phyloP scores from a whole-genome alignment of 2,888 invertebrate genomes.

The Ecliptopera silaceata region DNA sequence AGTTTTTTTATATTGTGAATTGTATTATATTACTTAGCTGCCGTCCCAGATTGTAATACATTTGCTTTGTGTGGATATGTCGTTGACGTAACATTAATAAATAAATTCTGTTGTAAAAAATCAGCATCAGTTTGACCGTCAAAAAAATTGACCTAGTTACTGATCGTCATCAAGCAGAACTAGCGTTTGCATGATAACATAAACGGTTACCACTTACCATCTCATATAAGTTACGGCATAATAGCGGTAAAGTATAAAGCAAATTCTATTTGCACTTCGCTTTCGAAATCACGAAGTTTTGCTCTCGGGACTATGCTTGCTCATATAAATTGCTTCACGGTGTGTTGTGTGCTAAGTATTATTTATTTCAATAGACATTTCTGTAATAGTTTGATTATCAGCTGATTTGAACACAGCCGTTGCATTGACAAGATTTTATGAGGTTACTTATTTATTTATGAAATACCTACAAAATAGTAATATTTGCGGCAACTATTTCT shows the following conservation, averaged over 20 bases:
- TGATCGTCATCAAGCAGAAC: conserved; percentile 6
- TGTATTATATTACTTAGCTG: no score
- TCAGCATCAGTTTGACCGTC: background rate
- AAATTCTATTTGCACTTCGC: conserved; percentile 57
- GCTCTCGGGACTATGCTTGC: conserved; percentile 64
- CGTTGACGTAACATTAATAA: no score
- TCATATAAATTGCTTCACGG: conserved; percentile 42
- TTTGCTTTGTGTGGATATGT: no score
- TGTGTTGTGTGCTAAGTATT: conserved; percentile 40
- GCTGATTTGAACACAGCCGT: conserved; percentile 20
- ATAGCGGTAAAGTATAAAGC: conserved; percentile 40
- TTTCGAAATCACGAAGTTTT: conserved; percentile 74
- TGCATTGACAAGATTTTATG: background rate
- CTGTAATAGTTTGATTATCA: conserved; percentile 17
- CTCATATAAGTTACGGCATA: conserved; percentile 38
- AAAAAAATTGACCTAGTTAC: conserved; percentile 10
- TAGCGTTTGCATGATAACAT: conserved; percentile 26
- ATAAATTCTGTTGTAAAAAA: background rate
- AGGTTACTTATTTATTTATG: background rate
- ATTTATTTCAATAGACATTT: conserved; percentile 32
- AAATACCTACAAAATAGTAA: background rate
- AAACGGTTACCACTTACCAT: conserved; percentile 30
- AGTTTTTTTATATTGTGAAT: no score
- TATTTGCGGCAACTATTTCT: background rate
- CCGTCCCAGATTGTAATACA: no score